Evolutionary conservation across 2,113 vertebrate genomes (phyloP).

Genomic region (Verasper variegatus): DNA sequence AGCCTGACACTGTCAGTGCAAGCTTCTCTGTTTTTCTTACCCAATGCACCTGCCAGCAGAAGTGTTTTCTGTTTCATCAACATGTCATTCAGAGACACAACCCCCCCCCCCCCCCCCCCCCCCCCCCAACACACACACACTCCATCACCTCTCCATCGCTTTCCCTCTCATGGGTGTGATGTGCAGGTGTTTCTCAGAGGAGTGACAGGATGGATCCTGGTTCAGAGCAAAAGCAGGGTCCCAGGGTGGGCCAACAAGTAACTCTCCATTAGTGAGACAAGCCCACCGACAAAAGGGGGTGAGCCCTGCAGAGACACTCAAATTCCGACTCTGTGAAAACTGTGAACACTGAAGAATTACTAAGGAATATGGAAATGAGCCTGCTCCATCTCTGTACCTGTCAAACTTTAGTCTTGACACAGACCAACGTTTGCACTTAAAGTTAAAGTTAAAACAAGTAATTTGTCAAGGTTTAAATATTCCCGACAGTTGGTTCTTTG

Average conservation of each 20-base stretch:
- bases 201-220: neutral
- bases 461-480: neutral
- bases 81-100: slow-evolving; percentile 26
- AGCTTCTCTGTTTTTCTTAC: slow-evolving; percentile 18
- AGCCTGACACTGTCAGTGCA: slow-evolving; percentile 31
- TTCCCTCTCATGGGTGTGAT: slow-evolving; percentile 3
- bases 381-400: neutral
- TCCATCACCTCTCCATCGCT: neutral
- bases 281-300: slow-evolving; percentile 15
- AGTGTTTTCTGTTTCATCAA: slow-evolving; percentile 29
- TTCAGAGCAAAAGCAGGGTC: slow-evolving; percentile 25
- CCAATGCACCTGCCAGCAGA: slow-evolving; percentile 25
- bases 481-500: neutral
- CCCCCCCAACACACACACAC: neutral
- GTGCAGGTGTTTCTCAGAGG: slow-evolving; percentile 1
- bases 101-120: neutral
- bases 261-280: slow-evolving; percentile 38
- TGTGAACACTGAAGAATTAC: slow-evolving; percentile 3
- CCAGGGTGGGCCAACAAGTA: slow-evolving; percentile 8
- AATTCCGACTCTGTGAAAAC: slow-evolving; percentile 26
- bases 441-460: neutral
- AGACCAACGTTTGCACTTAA: neutral
- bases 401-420: slow-evolving; percentile 1
- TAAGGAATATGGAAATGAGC: slow-evolving; percentile 14
- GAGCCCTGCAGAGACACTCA: slow-evolving; percentile 34